Evolutionary conservation across 2,113 vertebrate genomes (phyloP).

Genomic region (rabbit (Oryctolagus cuniculus)): mOryCun1.1 NC_091438.1:154115001-154115500

Average conservation of each 20-base stretch:
- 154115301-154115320: background rate
- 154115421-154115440: background rate
- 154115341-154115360: background rate
- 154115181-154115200: background rate
- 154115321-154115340: background rate
- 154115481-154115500: background rate
- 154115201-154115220: background rate
- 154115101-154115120: too few relatives aligned
- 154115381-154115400: background rate
- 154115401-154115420: background rate
- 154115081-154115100: too few relatives aligned
- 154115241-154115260: background rate
- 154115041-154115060: too few relatives aligned
- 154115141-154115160: background rate
- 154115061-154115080: too few relatives aligned
- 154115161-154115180: background rate
- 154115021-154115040: too few relatives aligned
- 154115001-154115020: too few relatives aligned
- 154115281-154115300: background rate
- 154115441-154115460: background rate
- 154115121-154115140: too few relatives aligned
- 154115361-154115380: background rate
- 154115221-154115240: background rate
- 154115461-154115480: background rate
- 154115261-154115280: background rate